Evolutionary conservation across 2,113 vertebrate genomes (phyloP).

Genomic region (Variabilichromis moorii): DNA sequence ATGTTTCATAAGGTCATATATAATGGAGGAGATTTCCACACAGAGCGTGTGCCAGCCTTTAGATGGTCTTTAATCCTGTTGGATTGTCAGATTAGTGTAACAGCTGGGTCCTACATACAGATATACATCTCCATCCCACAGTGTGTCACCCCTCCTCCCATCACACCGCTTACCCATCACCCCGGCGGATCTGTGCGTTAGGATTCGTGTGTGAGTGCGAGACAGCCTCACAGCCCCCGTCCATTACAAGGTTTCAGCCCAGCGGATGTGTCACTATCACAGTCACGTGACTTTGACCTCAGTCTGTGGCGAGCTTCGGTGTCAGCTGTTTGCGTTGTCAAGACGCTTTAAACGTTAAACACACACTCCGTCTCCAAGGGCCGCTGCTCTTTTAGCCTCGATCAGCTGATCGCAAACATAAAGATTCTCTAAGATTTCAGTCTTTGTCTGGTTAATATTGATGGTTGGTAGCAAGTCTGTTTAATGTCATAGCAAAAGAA

Average conservation of each 20-base stretch:
- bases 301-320: background rate
- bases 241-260: constrained; percentile 18
- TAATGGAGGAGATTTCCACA: constrained; percentile 52
- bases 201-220: background rate
- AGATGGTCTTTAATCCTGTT: constrained; percentile 55
- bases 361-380: background rate
- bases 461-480: background rate
- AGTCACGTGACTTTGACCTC: constrained; percentile 23
- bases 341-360: constrained; percentile 10
- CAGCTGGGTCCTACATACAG: constrained; percentile 61
- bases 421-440: background rate
- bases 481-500: background rate
- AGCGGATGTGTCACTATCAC: constrained; percentile 34
- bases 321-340: constrained; percentile 13
- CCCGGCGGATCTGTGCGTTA: background rate
- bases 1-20: constrained; percentile 63
- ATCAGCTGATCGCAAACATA: background rate
- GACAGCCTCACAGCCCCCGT: constrained; percentile 14
- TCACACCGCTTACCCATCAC: background rate
- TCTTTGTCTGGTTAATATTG: background rate
- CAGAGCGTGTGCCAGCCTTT: background rate
- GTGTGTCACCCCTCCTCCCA: constrained; percentile 10
- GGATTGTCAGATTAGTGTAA: constrained; percentile 67
- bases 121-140: constrained; percentile 32
- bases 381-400: background rate